Evolutionary conservation across 2,113 vertebrate genomes (phyloP), one percentile per base, ranked within the genome.

Genomic region (Podarcis cretensis): DNA sequence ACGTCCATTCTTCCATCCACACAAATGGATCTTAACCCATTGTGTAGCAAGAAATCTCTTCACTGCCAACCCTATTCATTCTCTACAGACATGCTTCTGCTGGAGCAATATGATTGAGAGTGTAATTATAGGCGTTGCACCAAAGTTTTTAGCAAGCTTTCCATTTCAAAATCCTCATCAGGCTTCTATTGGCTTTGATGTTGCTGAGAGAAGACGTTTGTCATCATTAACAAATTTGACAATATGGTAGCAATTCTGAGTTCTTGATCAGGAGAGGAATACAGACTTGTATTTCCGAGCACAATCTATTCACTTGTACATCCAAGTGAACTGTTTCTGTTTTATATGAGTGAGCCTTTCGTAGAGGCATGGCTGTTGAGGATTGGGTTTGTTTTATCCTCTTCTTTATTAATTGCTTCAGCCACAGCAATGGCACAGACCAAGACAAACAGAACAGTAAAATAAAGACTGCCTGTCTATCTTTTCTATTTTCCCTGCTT

Each of bases 1-100:
- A 95, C 94, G 91, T 96, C 96, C 96, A 95, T 96, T 95, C 94
- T 96, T 94, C 94, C 90, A 88, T 94, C 92, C 87, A 92, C 93
- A 93, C 93, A 95, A 95, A 96, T 92, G 88, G 78, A 94, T 91
- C 92, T 94, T 93, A 37, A 88, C 90, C 94, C 94, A 87, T 85
- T 90, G 94, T 48, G 1, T 94, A 94, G 92, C 91, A 86, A 27
- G 73, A 76, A 83, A 32, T 90, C 92, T 57, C 87, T 94, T 95
- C 93, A 86, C 81, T 9, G 0, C 79, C 48, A 87, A 78, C 89
- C 57, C 90, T 3, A 0, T 83, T 93, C 90, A 90, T 95, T 86
- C 92, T 71, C 78, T 93, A 92, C 90, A 91, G 93, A 74, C 1
- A 0, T 7, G 71, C 75, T 54, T 35, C 88, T 92, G 87, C 90